phyloP scores from a whole-genome alignment of 2,113 vertebrate species.

The Pituophis catenifer region DNA sequence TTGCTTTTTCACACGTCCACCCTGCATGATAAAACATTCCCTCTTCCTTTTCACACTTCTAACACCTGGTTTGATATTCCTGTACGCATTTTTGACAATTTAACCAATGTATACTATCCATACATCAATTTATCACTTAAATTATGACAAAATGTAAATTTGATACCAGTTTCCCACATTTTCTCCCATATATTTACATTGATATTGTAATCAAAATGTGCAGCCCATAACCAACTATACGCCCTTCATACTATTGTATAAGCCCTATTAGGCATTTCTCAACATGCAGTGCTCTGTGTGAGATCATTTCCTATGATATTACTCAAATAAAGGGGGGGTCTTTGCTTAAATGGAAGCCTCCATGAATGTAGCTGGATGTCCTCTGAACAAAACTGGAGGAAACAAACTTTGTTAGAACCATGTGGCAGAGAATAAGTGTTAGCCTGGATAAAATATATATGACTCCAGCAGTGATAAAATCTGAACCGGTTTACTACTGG shows the following conservation, averaged over 20 bases:
- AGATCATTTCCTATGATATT: neutral
- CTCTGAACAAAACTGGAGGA: neutral
- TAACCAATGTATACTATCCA: neutral
- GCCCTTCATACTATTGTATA: neutral
- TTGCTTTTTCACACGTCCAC: neutral
- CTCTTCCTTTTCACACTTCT: neutral
- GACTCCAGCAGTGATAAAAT: neutral
- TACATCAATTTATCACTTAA: neutral
- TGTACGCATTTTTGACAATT: neutral
- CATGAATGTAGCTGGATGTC: neutral
- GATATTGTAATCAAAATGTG: neutral
- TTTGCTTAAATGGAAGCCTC: neutral
- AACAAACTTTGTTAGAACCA: neutral
- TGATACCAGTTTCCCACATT: neutral
- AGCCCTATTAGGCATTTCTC: neutral
- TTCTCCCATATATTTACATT: neutral
- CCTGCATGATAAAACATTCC: neutral
- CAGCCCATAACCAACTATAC: neutral
- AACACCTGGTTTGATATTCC: neutral
- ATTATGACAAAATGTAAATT: neutral
- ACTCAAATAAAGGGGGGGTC: neutral
- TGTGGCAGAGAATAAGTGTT: neutral
- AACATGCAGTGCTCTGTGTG: neutral
- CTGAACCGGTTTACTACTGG: no score
- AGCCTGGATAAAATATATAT: neutral